Conservation (phyloP, 2,888 invertebrate species). For the Microplitis deprimator region DNA sequence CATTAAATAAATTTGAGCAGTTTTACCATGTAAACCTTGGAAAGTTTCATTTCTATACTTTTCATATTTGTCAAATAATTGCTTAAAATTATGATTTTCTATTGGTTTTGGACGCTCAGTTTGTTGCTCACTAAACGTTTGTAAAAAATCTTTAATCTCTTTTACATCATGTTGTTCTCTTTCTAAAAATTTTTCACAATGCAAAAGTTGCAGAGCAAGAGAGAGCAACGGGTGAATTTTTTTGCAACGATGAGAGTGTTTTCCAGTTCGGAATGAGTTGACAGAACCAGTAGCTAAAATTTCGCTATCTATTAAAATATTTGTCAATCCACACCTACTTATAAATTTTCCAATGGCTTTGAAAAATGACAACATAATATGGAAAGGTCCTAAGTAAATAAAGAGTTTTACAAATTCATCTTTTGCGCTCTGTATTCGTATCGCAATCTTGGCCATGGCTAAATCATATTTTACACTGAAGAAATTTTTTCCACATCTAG, state of each 20-base stretch:
- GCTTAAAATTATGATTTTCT: conserved; percentile 17
- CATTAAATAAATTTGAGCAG: conserved; percentile 47
- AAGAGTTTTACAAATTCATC: conserved; percentile 60
- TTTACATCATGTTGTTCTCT: conserved; percentile 40
- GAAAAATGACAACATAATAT: conserved; percentile 56
- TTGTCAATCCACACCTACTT: conserved; percentile 58
- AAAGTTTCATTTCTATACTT: conserved; percentile 49
- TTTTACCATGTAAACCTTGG: conserved; percentile 45
- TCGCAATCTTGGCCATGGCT: conserved; percentile 23
- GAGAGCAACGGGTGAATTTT: conserved; percentile 58
- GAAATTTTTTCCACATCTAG: neutral
- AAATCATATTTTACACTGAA: conserved; percentile 25
- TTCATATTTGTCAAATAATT: conserved; percentile 47
- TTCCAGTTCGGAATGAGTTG: conserved; percentile 60
- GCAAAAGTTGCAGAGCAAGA: conserved; percentile 57
- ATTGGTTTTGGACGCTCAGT: neutral
- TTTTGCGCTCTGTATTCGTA: conserved; percentile 43
- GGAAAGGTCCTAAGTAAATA: conserved; percentile 64
- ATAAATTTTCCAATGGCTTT: conserved; percentile 63
- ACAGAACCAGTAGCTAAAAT: conserved; percentile 59
- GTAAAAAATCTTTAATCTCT: conserved; percentile 47
- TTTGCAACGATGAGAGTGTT: conserved; percentile 65
- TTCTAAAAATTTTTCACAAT: conserved; percentile 57
- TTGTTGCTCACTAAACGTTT: no score
- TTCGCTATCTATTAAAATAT: conserved; percentile 59